Evolutionary conservation across 1,140 invertebrate genomes (phyloP), one percentile per base, ranked within the genome.

Genomic region (Oedothorax gibbosus): DNA sequence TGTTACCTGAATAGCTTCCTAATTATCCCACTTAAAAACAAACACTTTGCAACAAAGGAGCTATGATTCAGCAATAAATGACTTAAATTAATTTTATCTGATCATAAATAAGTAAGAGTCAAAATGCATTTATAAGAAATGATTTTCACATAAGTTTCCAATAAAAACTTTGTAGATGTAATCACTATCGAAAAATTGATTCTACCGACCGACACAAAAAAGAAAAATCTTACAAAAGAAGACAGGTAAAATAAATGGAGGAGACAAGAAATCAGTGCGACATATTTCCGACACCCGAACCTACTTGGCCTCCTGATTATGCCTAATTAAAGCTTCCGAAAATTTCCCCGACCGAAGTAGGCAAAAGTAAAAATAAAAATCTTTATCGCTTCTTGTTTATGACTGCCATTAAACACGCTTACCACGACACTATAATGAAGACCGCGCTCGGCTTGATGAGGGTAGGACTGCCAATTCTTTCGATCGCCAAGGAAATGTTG

Each of bases 331-430:
- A 73, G 21, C 56, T 72, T 49, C 35, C 5, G 53, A 18, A 60
- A 20, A 20, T 21, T 18, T 14, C n/a, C 72, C 35, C 20, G 8
- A 66, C 64, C n/a, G 21, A n/a, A 3, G 21, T 4, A 66, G 21
- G 57, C 8, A 56, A 50, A n/a, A 7, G 68, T 14, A 51, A 66
- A 66, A 66, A 60, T 12, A 66, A 66, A 66, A 82, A 66, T 66
- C 68, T 69, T 82, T 82, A 82, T 82, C 80, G 72, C n/a, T 73
- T 72, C 49, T 82, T 82, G 80, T 82, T 82, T 82, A 82, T 82
- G 80, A 60, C 57, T 51, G 50, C 80, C 69, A 82, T 82, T 82
- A 82, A 82, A 82, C 80, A 82, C 80, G 80, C 80, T 82, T 82
- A 82, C 79, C 79, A 35, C 66, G 66, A 81, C 69, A 73, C 68